A percentile compares a stretch with the other conserved stretches of the same genome.
Conservation (phyloP, 1,140 invertebrate species). For the Drosophila pectinifera region DNA sequence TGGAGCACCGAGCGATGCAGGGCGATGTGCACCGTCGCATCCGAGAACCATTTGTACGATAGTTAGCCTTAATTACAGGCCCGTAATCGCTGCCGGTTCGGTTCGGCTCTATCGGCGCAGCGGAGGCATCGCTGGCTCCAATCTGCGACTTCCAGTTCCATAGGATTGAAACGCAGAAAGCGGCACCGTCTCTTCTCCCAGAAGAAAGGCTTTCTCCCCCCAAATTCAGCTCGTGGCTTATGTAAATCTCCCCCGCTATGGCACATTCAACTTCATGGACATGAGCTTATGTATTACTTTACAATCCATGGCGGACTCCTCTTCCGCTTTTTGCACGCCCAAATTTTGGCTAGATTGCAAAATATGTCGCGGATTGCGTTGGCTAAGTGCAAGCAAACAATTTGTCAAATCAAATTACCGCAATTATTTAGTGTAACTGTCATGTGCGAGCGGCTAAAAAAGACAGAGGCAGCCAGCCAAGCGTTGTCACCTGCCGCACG, state of each 20-base stretch:
- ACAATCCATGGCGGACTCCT: slow-evolving; percentile 34
- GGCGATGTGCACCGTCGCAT: slow-evolving; percentile 61
- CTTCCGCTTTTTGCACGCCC: slow-evolving; percentile 49
- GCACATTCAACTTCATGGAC: slow-evolving; percentile 50
- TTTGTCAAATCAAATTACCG: slow-evolving; percentile 79
- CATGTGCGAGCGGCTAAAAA: slow-evolving; percentile 20
- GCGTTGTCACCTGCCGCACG: slow-evolving; percentile 68
- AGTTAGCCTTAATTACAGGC: slow-evolving; percentile 65
- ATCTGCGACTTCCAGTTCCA: slow-evolving; percentile 7
- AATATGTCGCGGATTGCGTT: slow-evolving; percentile 51
- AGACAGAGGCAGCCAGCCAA: slow-evolving; percentile 41
- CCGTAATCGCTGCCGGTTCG: slow-evolving; percentile 33
- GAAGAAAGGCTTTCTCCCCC: slow-evolving; percentile 68
- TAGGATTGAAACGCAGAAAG: slow-evolving; percentile 68
- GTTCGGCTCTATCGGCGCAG: slow-evolving; percentile 42
- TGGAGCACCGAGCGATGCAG: slow-evolving; percentile 48
- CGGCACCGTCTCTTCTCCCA: slow-evolving; percentile 48
- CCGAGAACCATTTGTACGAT: slow-evolving; percentile 64
- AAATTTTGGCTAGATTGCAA: slow-evolving; percentile 62
- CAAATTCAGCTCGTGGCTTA: slow-evolving; percentile 40
- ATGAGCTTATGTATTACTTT: slow-evolving; percentile 34
- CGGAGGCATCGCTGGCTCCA: slow-evolving; percentile 16
- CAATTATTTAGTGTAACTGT: slow-evolving; percentile 70
- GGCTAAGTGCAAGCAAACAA: slow-evolving; percentile 72
- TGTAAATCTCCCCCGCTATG: slow-evolving; percentile 50